These are phyloP conservation scores for Acrocephalus scirpaceus DNA, from an alignment of 2,797 vertebrate genomes.

Conservation along the genomic window DNA sequence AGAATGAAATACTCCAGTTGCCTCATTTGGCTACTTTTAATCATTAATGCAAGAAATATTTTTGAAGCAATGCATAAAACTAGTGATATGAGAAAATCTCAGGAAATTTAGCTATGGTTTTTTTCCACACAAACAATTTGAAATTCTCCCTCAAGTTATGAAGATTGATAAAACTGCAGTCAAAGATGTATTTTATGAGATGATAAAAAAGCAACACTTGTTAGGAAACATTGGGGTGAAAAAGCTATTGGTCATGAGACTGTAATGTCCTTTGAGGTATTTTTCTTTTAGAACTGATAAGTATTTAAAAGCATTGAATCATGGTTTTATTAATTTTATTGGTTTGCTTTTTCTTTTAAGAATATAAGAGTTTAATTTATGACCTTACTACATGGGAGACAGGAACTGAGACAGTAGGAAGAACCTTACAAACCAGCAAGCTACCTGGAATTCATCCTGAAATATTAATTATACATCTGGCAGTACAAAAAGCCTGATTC, in stretches of 20 bases:
- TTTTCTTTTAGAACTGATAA: not conserved
- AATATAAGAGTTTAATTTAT: slow-evolving; percentile 24
- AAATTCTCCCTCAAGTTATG: not conserved
- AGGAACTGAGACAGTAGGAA: slow-evolving; percentile 27
- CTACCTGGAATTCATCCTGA: slow-evolving; percentile 63
- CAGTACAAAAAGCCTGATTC: slow-evolving; percentile 62
- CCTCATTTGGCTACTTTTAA: not conserved
- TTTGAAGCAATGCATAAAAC: not conserved
- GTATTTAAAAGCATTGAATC: not conserved
- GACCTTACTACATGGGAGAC: not conserved
- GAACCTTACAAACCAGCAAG: slow-evolving; percentile 49
- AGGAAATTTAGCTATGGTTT: not conserved
- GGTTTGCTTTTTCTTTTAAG: not conserved
- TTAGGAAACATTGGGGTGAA: not conserved
- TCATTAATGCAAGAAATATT: not conserved
- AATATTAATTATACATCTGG: slow-evolving; percentile 69
- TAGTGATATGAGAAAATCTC: not conserved
- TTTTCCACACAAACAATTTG: not conserved
- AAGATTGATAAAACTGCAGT: not conserved
- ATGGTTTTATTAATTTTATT: not conserved
- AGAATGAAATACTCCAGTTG: not conserved
- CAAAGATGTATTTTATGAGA: not conserved
- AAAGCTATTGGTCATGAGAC: not conserved
- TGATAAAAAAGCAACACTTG: not conserved
- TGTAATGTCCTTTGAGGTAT: not conserved